These are phyloP conservation scores for Cheumatopsyche charites DNA, from an alignment of 1,140 invertebrate species.

Conservation along the genomic window DNA sequence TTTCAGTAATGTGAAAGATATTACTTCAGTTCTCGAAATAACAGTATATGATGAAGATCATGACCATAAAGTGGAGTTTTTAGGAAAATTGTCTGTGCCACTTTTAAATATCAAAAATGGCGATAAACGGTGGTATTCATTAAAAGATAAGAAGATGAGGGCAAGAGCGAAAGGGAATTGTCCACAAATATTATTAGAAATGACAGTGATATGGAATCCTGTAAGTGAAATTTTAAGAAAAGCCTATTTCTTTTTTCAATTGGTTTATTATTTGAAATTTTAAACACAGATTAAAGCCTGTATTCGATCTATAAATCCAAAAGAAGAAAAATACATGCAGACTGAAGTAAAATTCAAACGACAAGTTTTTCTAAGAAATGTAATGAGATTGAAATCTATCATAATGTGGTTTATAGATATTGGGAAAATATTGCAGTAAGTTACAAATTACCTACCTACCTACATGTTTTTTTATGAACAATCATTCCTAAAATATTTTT, in stretches of 20 bases:
- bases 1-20: slow-evolving; percentile 93
- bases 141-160: slow-evolving; percentile 96
- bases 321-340: slow-evolving; percentile 94
- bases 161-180: slow-evolving; percentile 87
- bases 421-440: slow-evolving; percentile 91
- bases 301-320: slow-evolving; percentile 91
- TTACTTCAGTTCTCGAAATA: slow-evolving; percentile 94
- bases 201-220: slow-evolving; percentile 92
- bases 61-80: slow-evolving; percentile 97
- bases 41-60: slow-evolving; percentile 98
- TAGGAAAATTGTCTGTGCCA: slow-evolving; percentile 93
- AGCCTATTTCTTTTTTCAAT: not conserved
- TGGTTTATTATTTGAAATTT: not conserved
- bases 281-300: slow-evolving; percentile 77
- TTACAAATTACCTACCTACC: slow-evolving; percentile 45
- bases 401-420: slow-evolving; percentile 88
- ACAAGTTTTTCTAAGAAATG: slow-evolving; percentile 91
- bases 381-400: slow-evolving; percentile 89
- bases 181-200: slow-evolving; percentile 90
- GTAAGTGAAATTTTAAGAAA: slow-evolving; percentile 60
- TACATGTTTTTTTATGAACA: not conserved
- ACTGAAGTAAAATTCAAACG: slow-evolving; percentile 95
- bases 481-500: not conserved
- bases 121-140: slow-evolving; percentile 92
- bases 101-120: slow-evolving; percentile 86